A percentile compares a stretch with the other conserved stretches of the same genome.
Evolutionary conservation across 2,797 vertebrate genomes (phyloP).

Genomic region (Cichlasoma orientale): DNA sequence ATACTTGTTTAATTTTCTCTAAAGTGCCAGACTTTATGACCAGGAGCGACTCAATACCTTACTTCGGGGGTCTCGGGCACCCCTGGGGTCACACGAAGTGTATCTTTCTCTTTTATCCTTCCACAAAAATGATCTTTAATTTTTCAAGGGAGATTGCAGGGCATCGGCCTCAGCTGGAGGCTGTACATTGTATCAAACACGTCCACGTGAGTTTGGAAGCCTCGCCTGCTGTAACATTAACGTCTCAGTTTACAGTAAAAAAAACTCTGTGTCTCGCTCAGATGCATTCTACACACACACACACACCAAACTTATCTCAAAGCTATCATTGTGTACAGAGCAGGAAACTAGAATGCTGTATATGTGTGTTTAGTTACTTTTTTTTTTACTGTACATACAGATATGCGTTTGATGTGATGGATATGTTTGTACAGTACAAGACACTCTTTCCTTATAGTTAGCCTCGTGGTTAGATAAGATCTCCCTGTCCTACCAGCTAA

Average conservation of each 20-base stretch:
- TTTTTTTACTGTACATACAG: neutral
- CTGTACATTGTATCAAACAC: neutral
- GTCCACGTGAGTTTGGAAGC: rapidly evolving
- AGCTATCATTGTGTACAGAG: neutral
- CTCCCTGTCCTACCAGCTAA: neutral
- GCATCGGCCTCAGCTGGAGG: neutral
- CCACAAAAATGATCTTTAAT: neutral
- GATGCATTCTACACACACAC: neutral
- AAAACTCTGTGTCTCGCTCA: too few relatives aligned
- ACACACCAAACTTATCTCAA: neutral
- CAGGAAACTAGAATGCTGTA: neutral
- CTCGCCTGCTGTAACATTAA: neutral
- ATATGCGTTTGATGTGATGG: neutral
- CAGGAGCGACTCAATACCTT: too few relatives aligned
- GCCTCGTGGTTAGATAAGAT: neutral
- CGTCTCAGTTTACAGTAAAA: neutral
- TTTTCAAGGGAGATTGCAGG: neutral
- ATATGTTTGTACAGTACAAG: neutral
- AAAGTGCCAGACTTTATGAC: neutral
- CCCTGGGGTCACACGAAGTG: too few relatives aligned
- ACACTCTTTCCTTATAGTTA: neutral
- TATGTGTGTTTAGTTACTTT: neutral
- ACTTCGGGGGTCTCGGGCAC: too few relatives aligned
- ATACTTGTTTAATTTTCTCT: too few relatives aligned
- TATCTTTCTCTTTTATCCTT: neutral